These are phyloP conservation scores for Conus ventricosus DNA, from an alignment of 1,140 invertebrate species.

Conservation along the genomic window DNA sequence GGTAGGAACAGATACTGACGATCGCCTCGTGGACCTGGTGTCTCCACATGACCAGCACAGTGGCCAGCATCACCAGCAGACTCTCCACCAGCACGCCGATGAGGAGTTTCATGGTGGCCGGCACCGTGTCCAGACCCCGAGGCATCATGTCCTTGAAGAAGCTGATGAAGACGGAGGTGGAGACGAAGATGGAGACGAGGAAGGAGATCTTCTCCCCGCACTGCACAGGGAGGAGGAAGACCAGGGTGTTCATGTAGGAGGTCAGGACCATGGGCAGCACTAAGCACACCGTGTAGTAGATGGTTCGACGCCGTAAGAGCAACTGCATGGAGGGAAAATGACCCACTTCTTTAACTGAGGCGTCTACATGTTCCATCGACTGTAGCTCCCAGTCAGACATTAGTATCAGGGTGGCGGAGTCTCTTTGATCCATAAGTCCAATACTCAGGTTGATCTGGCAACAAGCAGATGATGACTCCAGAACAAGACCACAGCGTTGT, in stretches of 20 bases:
- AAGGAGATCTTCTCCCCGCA: slow-evolving; percentile 49
- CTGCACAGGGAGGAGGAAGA: slow-evolving; percentile 47
- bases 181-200: slow-evolving; percentile 47
- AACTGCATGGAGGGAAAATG: background rate
- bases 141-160: slow-evolving; percentile 33
- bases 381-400: background rate
- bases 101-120: slow-evolving; percentile 59
- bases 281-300: slow-evolving; percentile 39
- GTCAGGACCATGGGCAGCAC: slow-evolving; percentile 41
- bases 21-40: background rate
- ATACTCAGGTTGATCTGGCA: background rate
- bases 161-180: slow-evolving; percentile 43
- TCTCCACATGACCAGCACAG: slow-evolving; percentile 15
- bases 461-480: slow-evolving; percentile 25
- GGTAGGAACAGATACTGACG: too few relatives aligned
- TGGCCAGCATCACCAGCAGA: slow-evolving; percentile 24
- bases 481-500: slow-evolving; percentile 47
- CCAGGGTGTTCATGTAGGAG: slow-evolving; percentile 38
- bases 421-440: background rate
- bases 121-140: slow-evolving; percentile 77
- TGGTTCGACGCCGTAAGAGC: slow-evolving; percentile 27
- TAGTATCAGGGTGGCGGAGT: background rate
- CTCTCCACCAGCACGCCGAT: slow-evolving; percentile 18
- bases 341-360: background rate
- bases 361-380: background rate